Evolutionary conservation across 2,113 vertebrate species (phyloP).

Genomic region (Marmota flaviventris): DNA sequence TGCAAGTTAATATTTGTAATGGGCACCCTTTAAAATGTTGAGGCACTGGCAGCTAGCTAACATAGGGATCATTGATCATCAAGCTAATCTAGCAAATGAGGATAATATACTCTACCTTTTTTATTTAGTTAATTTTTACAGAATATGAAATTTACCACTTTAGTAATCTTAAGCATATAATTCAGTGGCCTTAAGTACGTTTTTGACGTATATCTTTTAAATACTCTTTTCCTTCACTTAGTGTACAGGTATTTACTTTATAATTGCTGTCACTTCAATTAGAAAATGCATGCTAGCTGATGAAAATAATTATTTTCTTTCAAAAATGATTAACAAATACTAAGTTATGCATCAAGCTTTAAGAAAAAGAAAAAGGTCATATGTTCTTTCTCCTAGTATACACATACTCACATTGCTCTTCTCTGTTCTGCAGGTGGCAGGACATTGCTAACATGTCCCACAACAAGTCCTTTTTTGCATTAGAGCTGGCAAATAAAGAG

Average conservation of each 20-base stretch:
- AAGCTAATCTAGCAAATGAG: not conserved
- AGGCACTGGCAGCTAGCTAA: not conserved
- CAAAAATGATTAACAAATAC: not conserved
- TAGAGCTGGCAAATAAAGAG: conserved; percentile 96
- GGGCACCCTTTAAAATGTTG: not conserved
- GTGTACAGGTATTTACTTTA: not conserved
- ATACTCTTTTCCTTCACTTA: not conserved
- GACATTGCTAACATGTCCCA: conserved; percentile 99
- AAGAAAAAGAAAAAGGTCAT: too few species aligned
- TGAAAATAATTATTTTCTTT: not conserved
- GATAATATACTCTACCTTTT: not conserved
- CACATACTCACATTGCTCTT: not conserved
- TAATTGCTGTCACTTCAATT: not conserved
- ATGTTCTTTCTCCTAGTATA: rapidly evolving
- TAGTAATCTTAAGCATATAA: too few species aligned
- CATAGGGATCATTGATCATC: not conserved
- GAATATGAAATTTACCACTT: too few species aligned
- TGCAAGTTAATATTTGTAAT: not conserved
- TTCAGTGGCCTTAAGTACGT: too few species aligned
- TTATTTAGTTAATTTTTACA: too few species aligned
- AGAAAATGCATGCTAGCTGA: not conserved
- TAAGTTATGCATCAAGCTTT: not conserved
- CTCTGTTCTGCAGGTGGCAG: conserved; percentile 92
- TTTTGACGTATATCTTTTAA: not conserved
- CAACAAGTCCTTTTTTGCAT: conserved; percentile 97